phyloP scores from a whole-genome alignment of 2,888 invertebrate species.

The Tetanocera ferruginea region DNA sequence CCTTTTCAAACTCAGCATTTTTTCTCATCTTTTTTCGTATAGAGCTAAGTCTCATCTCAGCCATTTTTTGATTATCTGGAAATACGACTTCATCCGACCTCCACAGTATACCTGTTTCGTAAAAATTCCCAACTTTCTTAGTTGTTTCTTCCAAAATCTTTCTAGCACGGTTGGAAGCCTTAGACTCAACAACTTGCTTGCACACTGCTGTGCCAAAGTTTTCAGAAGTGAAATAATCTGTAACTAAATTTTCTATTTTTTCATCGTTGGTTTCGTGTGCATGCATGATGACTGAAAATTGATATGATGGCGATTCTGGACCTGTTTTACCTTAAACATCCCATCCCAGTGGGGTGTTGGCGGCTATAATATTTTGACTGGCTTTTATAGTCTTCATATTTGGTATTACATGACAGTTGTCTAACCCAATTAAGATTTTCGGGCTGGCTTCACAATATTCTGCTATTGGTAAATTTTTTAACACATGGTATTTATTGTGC shows the following conservation, averaged over 20 bases:
- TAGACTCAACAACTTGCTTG: background rate
- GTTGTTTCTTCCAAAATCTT: background rate
- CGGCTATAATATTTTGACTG: too few relatives aligned
- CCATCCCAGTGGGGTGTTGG: too few relatives aligned
- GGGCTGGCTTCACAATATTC: background rate
- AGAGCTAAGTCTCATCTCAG: background rate
- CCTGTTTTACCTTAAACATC: background rate
- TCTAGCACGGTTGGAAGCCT: background rate
- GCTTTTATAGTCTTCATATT: too few relatives aligned
- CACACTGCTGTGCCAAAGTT: background rate
- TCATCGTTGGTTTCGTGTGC: too few relatives aligned
- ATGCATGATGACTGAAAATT: background rate
- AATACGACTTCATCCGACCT: background rate
- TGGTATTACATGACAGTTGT: background rate
- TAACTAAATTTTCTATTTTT: background rate
- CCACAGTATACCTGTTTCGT: background rate
- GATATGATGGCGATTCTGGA: background rate
- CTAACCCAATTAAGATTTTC: background rate
- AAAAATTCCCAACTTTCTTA: background rate
- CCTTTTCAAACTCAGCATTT: background rate
- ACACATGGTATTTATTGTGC: background rate
- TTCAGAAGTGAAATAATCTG: background rate
- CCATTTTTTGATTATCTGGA: background rate
- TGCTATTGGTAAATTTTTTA: background rate
- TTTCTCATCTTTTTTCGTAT: background rate